These are phyloP conservation scores for Horisme vitalbata DNA, from an alignment of 2,888 invertebrate genomes.

Conservation along the genomic window DNA sequence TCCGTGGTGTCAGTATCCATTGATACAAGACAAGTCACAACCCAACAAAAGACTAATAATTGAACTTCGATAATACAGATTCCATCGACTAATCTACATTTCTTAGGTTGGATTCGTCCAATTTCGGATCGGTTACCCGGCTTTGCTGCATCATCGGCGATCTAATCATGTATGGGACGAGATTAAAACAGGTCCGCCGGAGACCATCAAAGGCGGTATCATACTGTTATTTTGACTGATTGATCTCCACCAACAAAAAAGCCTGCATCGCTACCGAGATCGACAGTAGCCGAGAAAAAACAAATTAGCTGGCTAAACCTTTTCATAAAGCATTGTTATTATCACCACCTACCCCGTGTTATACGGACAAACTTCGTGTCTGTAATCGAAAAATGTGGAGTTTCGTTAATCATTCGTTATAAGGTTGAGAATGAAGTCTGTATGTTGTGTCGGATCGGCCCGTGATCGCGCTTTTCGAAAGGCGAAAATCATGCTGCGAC, in stretches of 20 bases:
- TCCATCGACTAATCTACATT: constrained; percentile 61
- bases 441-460: constrained; percentile 34
- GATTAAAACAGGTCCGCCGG: constrained; percentile 80
- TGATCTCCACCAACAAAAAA: constrained; percentile 79
- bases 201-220: constrained; percentile 82
- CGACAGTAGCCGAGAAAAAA: constrained; percentile 82
- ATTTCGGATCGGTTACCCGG: constrained; percentile 73
- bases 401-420: constrained; percentile 42
- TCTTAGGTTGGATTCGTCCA: constrained; percentile 62
- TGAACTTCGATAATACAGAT: constrained; percentile 39
- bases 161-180: constrained; percentile 80
- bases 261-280: constrained; percentile 79
- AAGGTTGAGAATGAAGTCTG: constrained; percentile 53
- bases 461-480: constrained; percentile 67
- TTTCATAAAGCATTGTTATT: constrained; percentile 82
- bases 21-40: background rate
- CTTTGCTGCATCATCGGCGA: constrained; percentile 79
- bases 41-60: constrained; percentile 16
- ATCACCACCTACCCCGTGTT: constrained; percentile 76
- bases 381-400: constrained; percentile 45
- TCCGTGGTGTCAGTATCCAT: constrained; percentile 1
- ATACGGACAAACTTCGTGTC: constrained; percentile 52
- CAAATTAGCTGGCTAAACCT: constrained; percentile 83
- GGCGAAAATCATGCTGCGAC: constrained; percentile 80
- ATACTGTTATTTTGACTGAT: constrained; percentile 84